phyloP scores from a whole-genome alignment of 2,113 vertebrate genomes.

The Columbina picui region DNA sequence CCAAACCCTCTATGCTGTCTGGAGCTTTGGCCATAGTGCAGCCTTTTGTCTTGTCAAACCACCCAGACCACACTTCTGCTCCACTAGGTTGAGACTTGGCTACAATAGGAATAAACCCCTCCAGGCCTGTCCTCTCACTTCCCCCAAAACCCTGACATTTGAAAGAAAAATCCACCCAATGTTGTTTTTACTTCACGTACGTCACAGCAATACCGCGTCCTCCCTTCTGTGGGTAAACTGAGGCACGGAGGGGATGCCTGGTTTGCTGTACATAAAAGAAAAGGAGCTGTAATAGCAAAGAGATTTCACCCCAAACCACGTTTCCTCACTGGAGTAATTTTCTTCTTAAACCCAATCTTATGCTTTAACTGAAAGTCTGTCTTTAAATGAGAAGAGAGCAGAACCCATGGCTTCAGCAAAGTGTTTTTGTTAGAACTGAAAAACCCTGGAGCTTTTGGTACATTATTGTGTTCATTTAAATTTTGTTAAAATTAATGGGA shows the following conservation, averaged over 20 bases:
- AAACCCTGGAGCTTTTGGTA: background rate
- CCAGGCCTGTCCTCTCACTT: background rate
- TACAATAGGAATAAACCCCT: background rate
- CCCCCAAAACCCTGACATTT: fast-evolving
- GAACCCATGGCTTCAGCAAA: background rate
- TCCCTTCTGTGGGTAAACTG: background rate
- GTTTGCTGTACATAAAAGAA: background rate
- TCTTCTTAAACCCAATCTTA: background rate
- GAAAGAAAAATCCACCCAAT: background rate
- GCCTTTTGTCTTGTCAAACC: background rate
- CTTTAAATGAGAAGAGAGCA: background rate
- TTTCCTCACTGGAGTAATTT: background rate
- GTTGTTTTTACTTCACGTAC: background rate
- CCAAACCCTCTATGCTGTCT: background rate
- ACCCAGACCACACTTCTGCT: background rate
- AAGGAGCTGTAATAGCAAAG: no score
- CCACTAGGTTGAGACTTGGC: background rate
- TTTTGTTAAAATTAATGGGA: conserved; percentile 15
- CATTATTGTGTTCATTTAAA: background rate
- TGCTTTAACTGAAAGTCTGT: background rate
- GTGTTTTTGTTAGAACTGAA: background rate
- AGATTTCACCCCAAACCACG: background rate
- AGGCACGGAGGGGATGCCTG: background rate
- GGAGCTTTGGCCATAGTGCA: background rate
- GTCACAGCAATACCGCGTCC: fast-evolving